These are phyloP conservation scores for Loxodonta africana DNA, from an alignment of 2,113 vertebrate genomes.

Conservation along the genomic window DNA sequence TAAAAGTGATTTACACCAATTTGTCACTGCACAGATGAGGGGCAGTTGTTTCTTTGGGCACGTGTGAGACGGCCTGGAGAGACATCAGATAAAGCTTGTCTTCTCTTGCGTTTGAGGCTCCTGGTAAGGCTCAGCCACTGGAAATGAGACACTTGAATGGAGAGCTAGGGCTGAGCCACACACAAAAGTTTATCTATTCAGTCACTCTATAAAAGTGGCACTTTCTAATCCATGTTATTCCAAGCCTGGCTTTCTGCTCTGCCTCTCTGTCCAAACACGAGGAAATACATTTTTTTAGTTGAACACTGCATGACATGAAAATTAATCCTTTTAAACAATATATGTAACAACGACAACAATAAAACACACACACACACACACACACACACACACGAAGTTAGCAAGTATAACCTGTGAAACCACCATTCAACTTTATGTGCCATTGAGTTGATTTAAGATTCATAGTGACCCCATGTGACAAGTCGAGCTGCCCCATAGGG, in stretches of 20 bases:
- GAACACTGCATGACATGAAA: background rate
- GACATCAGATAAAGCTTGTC: background rate
- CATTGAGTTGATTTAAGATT: background rate
- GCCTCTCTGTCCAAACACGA: background rate
- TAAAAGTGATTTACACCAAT: background rate
- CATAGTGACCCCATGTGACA: background rate
- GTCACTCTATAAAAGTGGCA: background rate
- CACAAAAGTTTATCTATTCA: constrained; percentile 4
- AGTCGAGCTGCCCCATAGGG: background rate
- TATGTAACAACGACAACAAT: background rate
- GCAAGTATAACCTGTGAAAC: background rate
- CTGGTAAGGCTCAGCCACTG: background rate
- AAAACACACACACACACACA: too few species aligned
- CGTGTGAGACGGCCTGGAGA: background rate
- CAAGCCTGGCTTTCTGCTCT: background rate
- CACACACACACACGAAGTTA: background rate
- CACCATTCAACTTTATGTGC: background rate
- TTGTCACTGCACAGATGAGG: background rate
- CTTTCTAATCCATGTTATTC: background rate
- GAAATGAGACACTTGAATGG: background rate
- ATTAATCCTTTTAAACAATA: constrained; percentile 26
- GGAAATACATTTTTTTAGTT: background rate
- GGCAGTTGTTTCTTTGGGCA: background rate
- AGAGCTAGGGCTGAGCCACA: background rate
- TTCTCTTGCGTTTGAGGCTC: background rate